phyloP scores from a whole-genome alignment of 2,113 vertebrate species.

The Riparia riparia region DNA sequence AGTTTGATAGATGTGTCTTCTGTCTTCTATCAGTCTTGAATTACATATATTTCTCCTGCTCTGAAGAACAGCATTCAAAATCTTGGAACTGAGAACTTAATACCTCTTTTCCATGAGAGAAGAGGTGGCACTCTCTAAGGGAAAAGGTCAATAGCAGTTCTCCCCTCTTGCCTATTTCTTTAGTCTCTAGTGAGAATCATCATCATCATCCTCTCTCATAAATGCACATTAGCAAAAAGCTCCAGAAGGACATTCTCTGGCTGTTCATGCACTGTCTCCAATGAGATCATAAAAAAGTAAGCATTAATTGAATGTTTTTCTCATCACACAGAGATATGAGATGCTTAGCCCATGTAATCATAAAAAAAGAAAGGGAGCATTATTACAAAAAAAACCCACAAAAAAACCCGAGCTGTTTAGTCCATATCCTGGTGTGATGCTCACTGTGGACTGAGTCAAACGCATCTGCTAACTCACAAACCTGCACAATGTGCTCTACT shows the following conservation, averaged over 20 bases:
- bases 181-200: not conserved
- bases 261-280: not conserved
- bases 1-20: not conserved
- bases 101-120: not conserved
- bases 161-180: not conserved
- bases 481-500: not conserved
- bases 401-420: not conserved
- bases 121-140: not conserved
- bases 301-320: not conserved
- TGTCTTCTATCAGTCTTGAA: not conserved
- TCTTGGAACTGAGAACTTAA: not conserved
- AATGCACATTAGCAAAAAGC: not conserved
- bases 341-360: not conserved
- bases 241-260: not conserved
- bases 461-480: not conserved
- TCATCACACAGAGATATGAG: not conserved
- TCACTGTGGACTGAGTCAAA: not conserved
- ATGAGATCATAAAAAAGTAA: not conserved
- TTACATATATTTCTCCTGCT: not conserved
- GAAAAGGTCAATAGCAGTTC: not conserved
- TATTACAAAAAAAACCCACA: not conserved
- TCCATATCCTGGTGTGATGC: not conserved
- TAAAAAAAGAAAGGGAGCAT: not conserved
- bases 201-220: not conserved
- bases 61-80: not conserved